Evolutionary conservation across 2,113 vertebrate genomes (phyloP).

Genomic region (Nansenia antarctica): DNA sequence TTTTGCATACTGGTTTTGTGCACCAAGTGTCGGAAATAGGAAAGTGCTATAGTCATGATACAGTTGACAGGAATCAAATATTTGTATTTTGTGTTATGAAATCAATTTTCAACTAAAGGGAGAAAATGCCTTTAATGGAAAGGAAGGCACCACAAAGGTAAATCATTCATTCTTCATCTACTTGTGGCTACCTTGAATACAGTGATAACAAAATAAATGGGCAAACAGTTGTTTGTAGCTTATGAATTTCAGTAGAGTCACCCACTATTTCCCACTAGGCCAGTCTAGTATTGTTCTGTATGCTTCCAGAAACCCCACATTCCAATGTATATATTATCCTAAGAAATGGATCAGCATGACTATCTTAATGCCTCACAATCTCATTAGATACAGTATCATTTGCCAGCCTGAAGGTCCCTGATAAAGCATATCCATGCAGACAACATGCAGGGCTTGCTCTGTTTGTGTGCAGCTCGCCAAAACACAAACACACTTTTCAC

Average conservation of each 20-base stretch:
- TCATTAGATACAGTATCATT: conserved; percentile 40
- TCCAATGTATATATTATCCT: conserved; percentile 8
- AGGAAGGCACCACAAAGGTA: not conserved
- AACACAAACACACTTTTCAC: conserved; percentile 39
- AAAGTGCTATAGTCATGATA: no score
- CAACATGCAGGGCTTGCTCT: conserved; percentile 29
- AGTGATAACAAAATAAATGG: not conserved
- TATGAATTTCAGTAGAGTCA: not conserved
- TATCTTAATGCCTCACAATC: conserved; percentile 33
- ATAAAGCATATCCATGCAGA: conserved; percentile 12
- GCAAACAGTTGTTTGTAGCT: not conserved
- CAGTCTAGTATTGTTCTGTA: not conserved
- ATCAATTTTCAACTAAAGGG: no score
- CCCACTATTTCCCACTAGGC: not conserved
- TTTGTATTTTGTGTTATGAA: no score
- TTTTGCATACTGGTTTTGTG: no score
- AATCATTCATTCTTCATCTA: no score
- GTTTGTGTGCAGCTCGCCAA: conserved; percentile 17
- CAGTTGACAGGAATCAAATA: no score
- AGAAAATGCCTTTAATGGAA: not conserved
- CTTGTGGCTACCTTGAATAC: not conserved
- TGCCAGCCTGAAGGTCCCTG: not conserved
- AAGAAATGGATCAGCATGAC: conserved; percentile 24
- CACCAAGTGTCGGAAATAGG: no score
- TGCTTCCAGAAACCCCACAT: not conserved